Evolutionary conservation across 2,888 invertebrate genomes (phyloP).

Genomic region (Lomographa bimaculata): DNA sequence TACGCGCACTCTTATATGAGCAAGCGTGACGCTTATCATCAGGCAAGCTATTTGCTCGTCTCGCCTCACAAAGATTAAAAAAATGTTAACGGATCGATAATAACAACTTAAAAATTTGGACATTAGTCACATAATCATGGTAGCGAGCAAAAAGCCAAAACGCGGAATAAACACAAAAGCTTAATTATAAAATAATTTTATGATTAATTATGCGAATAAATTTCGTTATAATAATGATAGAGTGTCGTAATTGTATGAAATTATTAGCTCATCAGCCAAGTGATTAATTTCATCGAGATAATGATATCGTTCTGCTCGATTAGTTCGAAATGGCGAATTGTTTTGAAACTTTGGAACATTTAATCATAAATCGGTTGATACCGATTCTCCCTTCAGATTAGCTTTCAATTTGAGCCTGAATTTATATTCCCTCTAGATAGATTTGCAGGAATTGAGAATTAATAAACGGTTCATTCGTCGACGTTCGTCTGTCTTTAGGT

Average conservation of each 20-base stretch:
- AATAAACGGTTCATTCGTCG: too few relatives aligned
- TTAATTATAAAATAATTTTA: not conserved
- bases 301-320: conserved; percentile 16
- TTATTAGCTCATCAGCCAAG: conserved; percentile 11
- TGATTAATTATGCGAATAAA: conserved; percentile 4
- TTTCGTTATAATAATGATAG: conserved; percentile 4
- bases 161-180: too few relatives aligned
- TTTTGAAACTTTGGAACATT: conserved; percentile 13
- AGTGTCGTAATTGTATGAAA: conserved; percentile 9
- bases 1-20: too few relatives aligned
- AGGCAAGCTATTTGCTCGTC: too few relatives aligned
- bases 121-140: too few relatives aligned
- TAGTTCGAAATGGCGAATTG: conserved; percentile 6
- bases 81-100: too few relatives aligned
- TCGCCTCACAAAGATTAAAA: too few relatives aligned
- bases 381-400: conserved; percentile 11
- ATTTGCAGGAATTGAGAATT: too few relatives aligned
- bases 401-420: conserved; percentile 11
- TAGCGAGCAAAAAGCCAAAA: too few relatives aligned
- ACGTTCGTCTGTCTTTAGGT: too few relatives aligned
- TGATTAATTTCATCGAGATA: conserved; percentile 12
- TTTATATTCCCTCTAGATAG: not conserved
- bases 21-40: too few relatives aligned
- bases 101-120: too few relatives aligned
- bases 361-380: conserved; percentile 15